These are phyloP conservation scores for Cervus canadensis DNA, from an alignment of 2,113 vertebrate species.

Conservation along the genomic window DNA sequence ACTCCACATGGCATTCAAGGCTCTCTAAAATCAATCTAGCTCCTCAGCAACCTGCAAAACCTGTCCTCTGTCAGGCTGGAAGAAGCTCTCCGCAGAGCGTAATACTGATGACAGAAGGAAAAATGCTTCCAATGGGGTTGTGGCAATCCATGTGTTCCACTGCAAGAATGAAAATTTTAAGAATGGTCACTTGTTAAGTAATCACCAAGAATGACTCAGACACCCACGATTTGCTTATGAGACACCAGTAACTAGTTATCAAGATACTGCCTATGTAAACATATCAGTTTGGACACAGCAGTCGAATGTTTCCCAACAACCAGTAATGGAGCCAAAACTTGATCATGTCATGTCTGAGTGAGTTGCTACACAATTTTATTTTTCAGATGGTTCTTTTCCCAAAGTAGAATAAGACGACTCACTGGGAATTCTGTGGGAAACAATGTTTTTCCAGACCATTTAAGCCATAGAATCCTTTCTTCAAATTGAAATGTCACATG, in stretches of 20 bases:
- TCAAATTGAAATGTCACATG: not conserved
- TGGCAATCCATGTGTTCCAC: not conserved
- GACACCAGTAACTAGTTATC: not conserved
- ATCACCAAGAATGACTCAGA: not conserved
- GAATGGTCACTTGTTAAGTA: not conserved
- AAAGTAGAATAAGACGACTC: not conserved
- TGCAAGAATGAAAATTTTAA: not conserved
- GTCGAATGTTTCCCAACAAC: not conserved
- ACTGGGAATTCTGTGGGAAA: not conserved
- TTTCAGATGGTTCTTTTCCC: not conserved
- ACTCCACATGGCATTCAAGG: not conserved
- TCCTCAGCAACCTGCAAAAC: not conserved
- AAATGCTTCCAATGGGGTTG: not conserved
- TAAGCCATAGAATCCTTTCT: not conserved
- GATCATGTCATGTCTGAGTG: not conserved
- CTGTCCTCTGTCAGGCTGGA: not conserved
- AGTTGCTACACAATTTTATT: not conserved
- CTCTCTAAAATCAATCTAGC: not conserved
- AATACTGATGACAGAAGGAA: not conserved
- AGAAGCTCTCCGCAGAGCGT: not conserved
- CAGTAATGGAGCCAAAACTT: not conserved
- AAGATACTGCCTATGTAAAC: not conserved
- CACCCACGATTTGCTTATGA: not conserved
- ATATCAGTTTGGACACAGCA: not conserved
- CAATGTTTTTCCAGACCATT: not conserved